Evolutionary conservation across 2,797 vertebrate species (phyloP).

Genomic region (Cossypha niveicapilla): DNA sequence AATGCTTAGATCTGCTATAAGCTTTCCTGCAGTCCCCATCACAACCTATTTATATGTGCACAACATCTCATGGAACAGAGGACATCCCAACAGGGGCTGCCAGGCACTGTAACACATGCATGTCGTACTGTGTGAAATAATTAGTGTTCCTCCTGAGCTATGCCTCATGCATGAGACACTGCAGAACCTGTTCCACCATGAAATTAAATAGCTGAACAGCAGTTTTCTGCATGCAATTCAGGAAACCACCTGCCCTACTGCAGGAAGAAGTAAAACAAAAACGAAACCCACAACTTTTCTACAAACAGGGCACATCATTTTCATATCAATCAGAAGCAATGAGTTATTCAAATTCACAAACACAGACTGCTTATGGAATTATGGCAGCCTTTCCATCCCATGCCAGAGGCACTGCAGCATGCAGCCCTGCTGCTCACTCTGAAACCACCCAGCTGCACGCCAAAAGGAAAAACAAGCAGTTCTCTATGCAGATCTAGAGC

Average conservation of each 20-base stretch:
- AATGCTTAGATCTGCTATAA: background rate
- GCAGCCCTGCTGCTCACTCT: background rate
- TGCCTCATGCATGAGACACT: background rate
- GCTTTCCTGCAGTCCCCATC: background rate
- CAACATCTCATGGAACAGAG: background rate
- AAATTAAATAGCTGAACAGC: background rate
- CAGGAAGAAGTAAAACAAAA: background rate
- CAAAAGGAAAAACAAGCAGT: background rate
- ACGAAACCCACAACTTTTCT: background rate
- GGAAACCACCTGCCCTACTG: background rate
- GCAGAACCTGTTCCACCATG: background rate
- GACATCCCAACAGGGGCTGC: background rate
- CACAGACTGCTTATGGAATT: background rate
- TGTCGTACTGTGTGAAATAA: background rate
- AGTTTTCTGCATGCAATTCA: background rate
- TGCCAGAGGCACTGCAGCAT: background rate
- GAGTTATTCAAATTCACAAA: background rate
- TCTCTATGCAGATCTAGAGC: background rate
- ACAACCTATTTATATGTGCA: rapidly evolving
- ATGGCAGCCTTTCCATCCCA: background rate
- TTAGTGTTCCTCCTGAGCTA: background rate
- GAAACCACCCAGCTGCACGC: background rate
- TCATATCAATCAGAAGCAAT: background rate
- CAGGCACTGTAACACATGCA: background rate
- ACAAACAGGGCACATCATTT: background rate